Percentiles rank a stretch among this genome's conserved stretches.
Evolutionary conservation across 2,113 vertebrate genomes (phyloP).

Genomic region (Tor tambroides): DNA sequence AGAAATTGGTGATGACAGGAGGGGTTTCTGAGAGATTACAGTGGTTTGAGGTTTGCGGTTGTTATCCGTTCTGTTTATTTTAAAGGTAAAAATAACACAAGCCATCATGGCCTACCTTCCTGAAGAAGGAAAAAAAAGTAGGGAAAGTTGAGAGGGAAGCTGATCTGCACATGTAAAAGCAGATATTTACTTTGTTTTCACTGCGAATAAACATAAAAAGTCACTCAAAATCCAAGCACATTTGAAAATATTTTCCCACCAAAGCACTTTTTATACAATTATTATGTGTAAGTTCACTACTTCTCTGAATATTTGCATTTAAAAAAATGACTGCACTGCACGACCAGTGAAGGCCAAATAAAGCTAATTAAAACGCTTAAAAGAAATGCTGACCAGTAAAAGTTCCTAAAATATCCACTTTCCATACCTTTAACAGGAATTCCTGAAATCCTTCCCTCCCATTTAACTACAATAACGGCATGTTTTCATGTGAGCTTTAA

Average conservation of each 20-base stretch:
- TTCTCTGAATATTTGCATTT: background rate
- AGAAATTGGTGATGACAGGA: background rate
- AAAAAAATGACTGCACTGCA: too few species aligned
- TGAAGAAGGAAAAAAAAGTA: background rate
- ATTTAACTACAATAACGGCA: background rate
- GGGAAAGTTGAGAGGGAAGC: background rate
- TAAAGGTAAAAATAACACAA: background rate
- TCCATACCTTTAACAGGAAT: background rate
- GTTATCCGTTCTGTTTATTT: slow-evolving; percentile 18
- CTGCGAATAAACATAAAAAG: background rate
- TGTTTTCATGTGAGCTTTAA: slow-evolving; percentile 5
- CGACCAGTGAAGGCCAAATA: background rate
- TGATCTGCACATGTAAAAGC: background rate
- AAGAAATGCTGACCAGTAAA: background rate
- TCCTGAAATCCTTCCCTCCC: background rate
- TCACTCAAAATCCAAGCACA: background rate
- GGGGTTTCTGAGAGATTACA: slow-evolving; percentile 9
- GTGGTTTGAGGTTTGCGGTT: slow-evolving; percentile 10
- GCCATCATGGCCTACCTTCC: background rate
- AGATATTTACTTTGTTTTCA: background rate
- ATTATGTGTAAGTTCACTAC: too few species aligned
- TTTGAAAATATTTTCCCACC: background rate
- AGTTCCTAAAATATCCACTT: background rate
- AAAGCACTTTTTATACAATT: too few species aligned
- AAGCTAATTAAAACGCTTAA: background rate